Percentiles rank a stretch among this genome's conserved stretches.
These are phyloP conservation scores for Podabrus alpinus DNA, from an alignment of 2,888 invertebrate genomes.

Conservation along the genomic window DNA sequence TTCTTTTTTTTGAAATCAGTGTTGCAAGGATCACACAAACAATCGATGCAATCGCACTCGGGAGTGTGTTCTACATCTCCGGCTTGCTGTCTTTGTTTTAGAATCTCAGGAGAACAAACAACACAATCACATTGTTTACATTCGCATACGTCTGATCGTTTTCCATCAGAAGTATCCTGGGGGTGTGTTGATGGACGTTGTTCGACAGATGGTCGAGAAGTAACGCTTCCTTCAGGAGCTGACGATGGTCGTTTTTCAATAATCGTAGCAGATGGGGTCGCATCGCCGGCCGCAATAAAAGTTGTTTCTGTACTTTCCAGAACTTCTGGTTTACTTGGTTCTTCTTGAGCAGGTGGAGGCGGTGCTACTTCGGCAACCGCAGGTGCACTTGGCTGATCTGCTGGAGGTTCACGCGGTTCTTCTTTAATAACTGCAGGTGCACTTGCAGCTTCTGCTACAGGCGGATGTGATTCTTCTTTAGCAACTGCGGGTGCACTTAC, in stretches of 20 bases:
- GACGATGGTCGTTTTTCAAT: not conserved
- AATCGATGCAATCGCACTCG: slow-evolving; percentile 27
- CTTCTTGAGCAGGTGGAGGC: not conserved
- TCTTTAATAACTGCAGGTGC: not conserved
- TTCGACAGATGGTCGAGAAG: not conserved
- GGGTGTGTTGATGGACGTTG: not conserved
- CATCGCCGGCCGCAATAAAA: not conserved
- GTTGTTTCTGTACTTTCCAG: not conserved
- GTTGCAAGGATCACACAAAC: slow-evolving; percentile 11
- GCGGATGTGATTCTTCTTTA: not conserved
- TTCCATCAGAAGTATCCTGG: not conserved
- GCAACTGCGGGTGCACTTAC: not conserved
- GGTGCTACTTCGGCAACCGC: not conserved
- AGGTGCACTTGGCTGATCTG: not conserved
- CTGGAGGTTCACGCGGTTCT: not conserved
- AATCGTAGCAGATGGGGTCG: not conserved
- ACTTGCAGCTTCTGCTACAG: not conserved
- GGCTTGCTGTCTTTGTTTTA: not conserved
- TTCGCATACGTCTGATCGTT: not conserved
- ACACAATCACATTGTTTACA: not conserved
- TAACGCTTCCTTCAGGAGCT: not conserved
- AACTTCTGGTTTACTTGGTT: not conserved
- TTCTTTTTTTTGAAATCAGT: not conserved
- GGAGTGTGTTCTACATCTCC: slow-evolving; percentile 5
- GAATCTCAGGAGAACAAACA: not conserved